Conservation (phyloP, 2,888 invertebrate species). For the Dione vanillae region DNA sequence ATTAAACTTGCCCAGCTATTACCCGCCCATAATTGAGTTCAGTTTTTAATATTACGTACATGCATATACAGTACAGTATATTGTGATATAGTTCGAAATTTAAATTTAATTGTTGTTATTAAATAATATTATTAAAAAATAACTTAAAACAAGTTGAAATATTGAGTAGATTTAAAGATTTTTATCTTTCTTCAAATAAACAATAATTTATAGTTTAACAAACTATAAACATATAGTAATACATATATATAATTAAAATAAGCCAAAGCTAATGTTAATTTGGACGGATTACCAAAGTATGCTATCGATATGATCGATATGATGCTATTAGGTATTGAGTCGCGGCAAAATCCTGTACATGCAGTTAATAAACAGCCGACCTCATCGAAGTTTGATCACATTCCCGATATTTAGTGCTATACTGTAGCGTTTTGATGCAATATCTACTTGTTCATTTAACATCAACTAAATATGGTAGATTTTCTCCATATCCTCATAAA, state of each 20-base stretch:
- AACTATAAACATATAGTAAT: not conserved
- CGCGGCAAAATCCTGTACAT: slow-evolving; percentile 17
- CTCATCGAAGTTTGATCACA: slow-evolving; percentile 12
- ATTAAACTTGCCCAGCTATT: slow-evolving; percentile 66
- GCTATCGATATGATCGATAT: slow-evolving; percentile 6
- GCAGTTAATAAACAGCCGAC: slow-evolving; percentile 17
- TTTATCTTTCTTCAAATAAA: too few relatives aligned
- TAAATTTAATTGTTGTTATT: not conserved
- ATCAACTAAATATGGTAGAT: not conserved
- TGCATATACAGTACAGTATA: too few relatives aligned
- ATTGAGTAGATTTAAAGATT: too few relatives aligned
- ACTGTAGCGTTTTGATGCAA: slow-evolving; percentile 7
- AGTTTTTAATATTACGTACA: slow-evolving; percentile 53
- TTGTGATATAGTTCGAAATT: slow-evolving; percentile 3
- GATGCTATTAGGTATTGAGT: slow-evolving; percentile 16
- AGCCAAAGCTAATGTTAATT: not conserved
- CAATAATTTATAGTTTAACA: too few relatives aligned
- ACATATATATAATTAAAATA: not conserved
- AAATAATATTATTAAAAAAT: too few relatives aligned
- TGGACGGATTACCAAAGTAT: slow-evolving; percentile 9
- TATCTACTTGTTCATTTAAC: not conserved
- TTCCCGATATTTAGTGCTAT: slow-evolving; percentile 6
- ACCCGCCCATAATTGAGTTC: slow-evolving; percentile 64
- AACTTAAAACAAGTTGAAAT: too few relatives aligned
- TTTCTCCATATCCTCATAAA: not conserved